Percentiles rank a stretch among this genome's conserved stretches.
Conservation (phyloP, 2,113 vertebrate species). For the Prinia subflava region DNA sequence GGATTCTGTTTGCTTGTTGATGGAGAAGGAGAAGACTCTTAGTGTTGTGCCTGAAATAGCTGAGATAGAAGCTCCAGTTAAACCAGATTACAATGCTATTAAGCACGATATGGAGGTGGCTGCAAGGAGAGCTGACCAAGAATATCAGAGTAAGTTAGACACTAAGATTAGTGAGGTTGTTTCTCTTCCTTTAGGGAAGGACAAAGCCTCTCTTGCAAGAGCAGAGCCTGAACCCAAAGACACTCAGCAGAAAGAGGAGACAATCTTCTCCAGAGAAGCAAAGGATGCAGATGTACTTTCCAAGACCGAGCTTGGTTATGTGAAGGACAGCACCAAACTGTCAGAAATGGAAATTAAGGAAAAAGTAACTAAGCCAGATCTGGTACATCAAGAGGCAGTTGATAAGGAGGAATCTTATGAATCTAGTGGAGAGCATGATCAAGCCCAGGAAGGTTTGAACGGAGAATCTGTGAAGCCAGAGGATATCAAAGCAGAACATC, state of each 20-base stretch:
- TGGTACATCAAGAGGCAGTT: constrained; percentile 96
- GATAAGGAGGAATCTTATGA: constrained; percentile 98
- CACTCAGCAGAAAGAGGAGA: constrained; percentile 37
- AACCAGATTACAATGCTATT: constrained; percentile 65
- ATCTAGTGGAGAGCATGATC: constrained; percentile 79
- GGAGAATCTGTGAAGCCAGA: constrained; percentile 72
- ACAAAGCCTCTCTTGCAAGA: neutral
- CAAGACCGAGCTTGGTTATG: neutral
- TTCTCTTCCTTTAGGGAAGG: constrained; percentile 34
- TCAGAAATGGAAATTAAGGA: constrained; percentile 86
- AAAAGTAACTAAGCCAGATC: constrained; percentile 87
- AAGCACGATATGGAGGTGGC: constrained; percentile 65
- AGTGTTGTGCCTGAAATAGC: constrained; percentile 67
- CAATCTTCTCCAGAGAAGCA: neutral
- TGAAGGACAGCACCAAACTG: constrained; percentile 66
- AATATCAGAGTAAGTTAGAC: constrained; percentile 57
- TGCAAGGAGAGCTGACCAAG: constrained; percentile 62
- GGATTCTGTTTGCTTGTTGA: constrained; percentile 1
- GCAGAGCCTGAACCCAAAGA: constrained; percentile 17
- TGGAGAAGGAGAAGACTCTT: constrained; percentile 63
- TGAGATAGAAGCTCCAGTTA: constrained; percentile 57
- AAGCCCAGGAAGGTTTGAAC: constrained; percentile 66
- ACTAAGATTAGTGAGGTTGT: constrained; percentile 54
- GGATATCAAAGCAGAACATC: constrained; percentile 63
- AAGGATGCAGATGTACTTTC: constrained; percentile 48